Evolutionary conservation across 2,113 vertebrate genomes (phyloP).

Genomic region (Cisticola juncidis): DNA sequence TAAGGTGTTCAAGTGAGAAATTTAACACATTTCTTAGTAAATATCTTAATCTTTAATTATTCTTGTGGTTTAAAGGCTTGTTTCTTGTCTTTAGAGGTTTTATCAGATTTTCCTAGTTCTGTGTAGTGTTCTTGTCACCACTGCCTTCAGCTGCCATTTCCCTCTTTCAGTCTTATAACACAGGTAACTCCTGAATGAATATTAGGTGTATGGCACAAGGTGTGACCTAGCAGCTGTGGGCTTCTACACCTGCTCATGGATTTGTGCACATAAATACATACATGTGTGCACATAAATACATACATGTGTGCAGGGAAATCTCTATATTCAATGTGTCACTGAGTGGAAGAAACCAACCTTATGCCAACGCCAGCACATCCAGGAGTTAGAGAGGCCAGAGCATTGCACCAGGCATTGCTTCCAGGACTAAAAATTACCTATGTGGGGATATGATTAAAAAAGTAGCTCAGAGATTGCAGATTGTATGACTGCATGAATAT

Average conservation of each 20-base stretch:
- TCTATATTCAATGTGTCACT: not conserved
- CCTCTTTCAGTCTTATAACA: not conserved
- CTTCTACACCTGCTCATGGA: not conserved
- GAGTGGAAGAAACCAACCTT: not conserved
- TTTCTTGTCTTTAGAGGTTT: not conserved
- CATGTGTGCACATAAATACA: accelerated
- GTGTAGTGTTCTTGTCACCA: not conserved
- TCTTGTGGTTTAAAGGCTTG: not conserved
- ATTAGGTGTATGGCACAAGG: not conserved
- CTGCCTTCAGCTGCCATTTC: not conserved
- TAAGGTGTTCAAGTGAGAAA: not conserved
- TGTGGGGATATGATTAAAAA: not conserved
- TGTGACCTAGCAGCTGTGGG: not conserved
- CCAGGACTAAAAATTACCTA: not conserved
- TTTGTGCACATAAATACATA: not conserved
- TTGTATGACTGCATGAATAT: not conserved
- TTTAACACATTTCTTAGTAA: not conserved
- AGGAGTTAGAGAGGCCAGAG: not conserved
- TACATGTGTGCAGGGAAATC: not conserved
- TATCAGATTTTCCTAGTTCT: not conserved
- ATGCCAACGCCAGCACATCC: not conserved
- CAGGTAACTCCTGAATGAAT: not conserved
- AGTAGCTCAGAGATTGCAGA: not conserved
- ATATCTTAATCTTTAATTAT: not conserved
- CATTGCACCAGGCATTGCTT: not conserved